A percentile compares a stretch with the other conserved stretches of the same genome.
These are phyloP conservation scores for Electrona antarctica DNA, from an alignment of 2,113 vertebrate species.

Conservation along the genomic window DNA sequence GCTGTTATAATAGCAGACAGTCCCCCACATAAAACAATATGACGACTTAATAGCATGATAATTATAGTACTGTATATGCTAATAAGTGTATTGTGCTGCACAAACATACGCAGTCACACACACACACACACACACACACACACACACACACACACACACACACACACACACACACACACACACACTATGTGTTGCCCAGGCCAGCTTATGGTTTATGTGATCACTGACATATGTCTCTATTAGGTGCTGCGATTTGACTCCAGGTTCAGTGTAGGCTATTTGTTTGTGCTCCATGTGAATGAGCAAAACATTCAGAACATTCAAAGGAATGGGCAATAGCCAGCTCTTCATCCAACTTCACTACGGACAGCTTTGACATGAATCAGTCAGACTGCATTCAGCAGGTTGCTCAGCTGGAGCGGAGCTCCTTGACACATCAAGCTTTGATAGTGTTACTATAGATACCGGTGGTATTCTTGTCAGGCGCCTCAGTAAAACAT, in stretches of 20 bases:
- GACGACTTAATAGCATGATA: conserved; percentile 24
- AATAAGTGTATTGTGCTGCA: not conserved
- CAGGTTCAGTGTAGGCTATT: conserved; percentile 10
- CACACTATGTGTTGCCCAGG: not conserved
- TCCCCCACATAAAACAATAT: conserved; percentile 68
- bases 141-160: no score
- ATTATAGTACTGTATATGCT: not conserved
- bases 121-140: no score
- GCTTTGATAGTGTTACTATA: conserved; percentile 22
- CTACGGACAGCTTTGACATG: conserved; percentile 39
- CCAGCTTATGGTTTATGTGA: conserved; percentile 4
- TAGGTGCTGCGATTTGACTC: not conserved
- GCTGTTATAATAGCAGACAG: conserved; percentile 64
- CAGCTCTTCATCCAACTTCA: conserved; percentile 31
- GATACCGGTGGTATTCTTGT: conserved; percentile 16
- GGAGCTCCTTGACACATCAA: conserved; percentile 18
- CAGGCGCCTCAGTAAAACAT: conserved; percentile 14
- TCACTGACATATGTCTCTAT: conserved; percentile 29
- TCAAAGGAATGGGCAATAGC: conserved; percentile 44
- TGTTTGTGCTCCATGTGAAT: not conserved
- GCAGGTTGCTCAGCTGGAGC: conserved; percentile 24
- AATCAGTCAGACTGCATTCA: conserved; percentile 21
- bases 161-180: no score
- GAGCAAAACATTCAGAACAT: conserved; percentile 15
- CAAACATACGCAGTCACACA: no score